A percentile compares a stretch with the other conserved stretches of the same genome.
These are phyloP conservation scores for Theonella swinhoei DNA, from an alignment of 37 sponge, comb jelly and placozoan species.

Conservation along the genomic window DNA sequence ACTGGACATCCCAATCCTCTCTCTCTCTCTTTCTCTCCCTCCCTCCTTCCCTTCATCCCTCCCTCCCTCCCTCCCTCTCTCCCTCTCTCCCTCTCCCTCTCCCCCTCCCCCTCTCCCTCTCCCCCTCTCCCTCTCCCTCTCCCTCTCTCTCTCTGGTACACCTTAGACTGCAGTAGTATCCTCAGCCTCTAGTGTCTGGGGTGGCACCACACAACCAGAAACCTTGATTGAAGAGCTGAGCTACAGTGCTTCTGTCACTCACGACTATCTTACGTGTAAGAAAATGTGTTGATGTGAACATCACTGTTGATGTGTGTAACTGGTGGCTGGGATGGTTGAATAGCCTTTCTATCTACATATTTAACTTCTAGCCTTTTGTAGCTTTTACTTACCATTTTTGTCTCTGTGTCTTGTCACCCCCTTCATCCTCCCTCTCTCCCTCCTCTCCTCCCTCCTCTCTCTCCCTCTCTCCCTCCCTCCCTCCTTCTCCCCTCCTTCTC, in stretches of 20 bases:
- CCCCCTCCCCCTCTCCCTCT: neutral
- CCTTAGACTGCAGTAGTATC: neutral
- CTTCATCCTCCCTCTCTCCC: neutral
- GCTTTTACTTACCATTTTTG: no score
- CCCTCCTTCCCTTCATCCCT: neutral
- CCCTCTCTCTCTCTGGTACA: neutral
- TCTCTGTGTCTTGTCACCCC: neutral
- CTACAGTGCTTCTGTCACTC: no score
- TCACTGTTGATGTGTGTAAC: no score
- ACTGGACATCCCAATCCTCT: neutral
- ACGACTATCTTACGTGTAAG: no score
- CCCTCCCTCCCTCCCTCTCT: neutral
- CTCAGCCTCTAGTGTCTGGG: slow-evolving; percentile 34
- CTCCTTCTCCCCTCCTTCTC: neutral
- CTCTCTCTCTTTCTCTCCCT: neutral
- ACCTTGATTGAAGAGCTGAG: no score
- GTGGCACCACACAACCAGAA: no score
- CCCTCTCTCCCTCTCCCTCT: neutral
- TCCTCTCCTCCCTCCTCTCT: neutral
- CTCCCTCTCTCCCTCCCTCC: neutral
- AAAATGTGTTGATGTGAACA: no score
- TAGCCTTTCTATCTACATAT: no score
- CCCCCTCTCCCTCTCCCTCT: neutral
- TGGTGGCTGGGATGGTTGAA: no score
- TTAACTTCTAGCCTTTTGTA: no score